Percentiles rank a stretch among this genome's conserved stretches.
Conservation (phyloP, 2,113 vertebrate species). For the Epinephelus moara region DNA sequence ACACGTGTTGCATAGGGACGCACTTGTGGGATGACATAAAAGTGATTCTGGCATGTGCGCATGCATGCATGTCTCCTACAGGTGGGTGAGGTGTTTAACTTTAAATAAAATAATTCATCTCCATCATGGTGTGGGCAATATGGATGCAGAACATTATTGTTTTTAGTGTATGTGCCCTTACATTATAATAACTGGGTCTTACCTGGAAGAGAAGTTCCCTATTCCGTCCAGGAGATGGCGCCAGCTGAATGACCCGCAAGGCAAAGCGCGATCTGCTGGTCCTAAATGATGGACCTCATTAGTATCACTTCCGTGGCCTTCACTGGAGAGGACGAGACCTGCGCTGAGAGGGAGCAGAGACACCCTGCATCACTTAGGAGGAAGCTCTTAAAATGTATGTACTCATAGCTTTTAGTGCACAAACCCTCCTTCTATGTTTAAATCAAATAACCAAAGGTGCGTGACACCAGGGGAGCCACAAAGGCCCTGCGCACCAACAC, state of each 20-base stretch:
- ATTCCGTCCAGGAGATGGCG: slow-evolving; percentile 92
- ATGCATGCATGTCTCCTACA: not conserved
- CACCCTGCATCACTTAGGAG: not conserved
- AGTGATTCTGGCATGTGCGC: not conserved
- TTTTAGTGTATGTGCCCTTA: not conserved
- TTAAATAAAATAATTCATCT: not conserved
- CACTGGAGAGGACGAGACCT: not conserved
- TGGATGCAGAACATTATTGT: not conserved
- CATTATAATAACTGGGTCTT: not conserved
- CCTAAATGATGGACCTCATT: not conserved
- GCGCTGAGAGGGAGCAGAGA: slow-evolving; percentile 2
- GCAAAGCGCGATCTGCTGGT: slow-evolving; percentile 3
- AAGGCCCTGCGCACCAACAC: not conserved
- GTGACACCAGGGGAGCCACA: not conserved
- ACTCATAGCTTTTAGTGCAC: not conserved
- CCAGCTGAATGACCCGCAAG: slow-evolving; percentile 80
- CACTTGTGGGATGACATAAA: not conserved
- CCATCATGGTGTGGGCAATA: no score
- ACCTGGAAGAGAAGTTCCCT: slow-evolving; percentile 11
- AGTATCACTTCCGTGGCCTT: slow-evolving; percentile 33
- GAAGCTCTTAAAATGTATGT: not conserved
- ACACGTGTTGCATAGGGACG: slow-evolving; percentile 23
- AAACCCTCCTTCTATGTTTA: not conserved
- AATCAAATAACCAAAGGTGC: not conserved
- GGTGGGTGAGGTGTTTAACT: not conserved